Conservation (phyloP, 2,888 invertebrate species). For the Drosophila algonquin region DNA sequence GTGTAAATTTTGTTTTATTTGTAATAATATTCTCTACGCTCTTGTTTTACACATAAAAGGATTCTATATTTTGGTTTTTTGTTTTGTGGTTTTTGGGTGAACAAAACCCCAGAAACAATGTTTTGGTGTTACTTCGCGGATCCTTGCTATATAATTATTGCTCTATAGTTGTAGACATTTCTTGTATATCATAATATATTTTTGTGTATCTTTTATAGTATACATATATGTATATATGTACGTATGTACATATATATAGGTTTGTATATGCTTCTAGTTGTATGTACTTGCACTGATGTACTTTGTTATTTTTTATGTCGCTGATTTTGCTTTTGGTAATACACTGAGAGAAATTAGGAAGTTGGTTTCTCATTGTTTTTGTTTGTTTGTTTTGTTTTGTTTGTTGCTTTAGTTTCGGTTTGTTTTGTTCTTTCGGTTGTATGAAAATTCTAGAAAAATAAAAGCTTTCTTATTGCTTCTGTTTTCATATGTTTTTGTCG, state of each 20-base stretch:
- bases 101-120: constrained; percentile 41
- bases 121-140: constrained; percentile 20
- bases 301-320: constrained; percentile 49
- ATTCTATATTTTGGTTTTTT: constrained; percentile 19
- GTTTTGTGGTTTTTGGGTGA: constrained; percentile 6
- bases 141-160: constrained; percentile 39
- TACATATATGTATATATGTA: constrained; percentile 30
- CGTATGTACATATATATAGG: constrained; percentile 15
- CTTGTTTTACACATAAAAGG: constrained; percentile 35
- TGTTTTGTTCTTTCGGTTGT: constrained; percentile 34
- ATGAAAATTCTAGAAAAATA: constrained; percentile 82
- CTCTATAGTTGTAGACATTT: constrained; percentile 36
- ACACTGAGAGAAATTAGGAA: constrained; percentile 84
- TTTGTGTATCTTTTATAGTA: constrained; percentile 14
- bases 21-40: constrained; percentile 38
- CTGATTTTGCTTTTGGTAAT: constrained; percentile 54
- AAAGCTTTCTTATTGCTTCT: constrained; percentile 80
- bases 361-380: constrained; percentile 47
- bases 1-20: constrained; percentile 53
- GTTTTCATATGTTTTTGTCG: constrained; percentile 61
- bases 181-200: constrained; percentile 8
- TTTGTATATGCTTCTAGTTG: constrained; percentile 31
- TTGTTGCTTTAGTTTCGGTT: constrained; percentile 39
- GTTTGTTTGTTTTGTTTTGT: constrained; percentile 19
- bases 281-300: constrained; percentile 3